phyloP scores from a whole-genome alignment of 23 tunicate genomes.

The Ascidia mentula region DNA sequence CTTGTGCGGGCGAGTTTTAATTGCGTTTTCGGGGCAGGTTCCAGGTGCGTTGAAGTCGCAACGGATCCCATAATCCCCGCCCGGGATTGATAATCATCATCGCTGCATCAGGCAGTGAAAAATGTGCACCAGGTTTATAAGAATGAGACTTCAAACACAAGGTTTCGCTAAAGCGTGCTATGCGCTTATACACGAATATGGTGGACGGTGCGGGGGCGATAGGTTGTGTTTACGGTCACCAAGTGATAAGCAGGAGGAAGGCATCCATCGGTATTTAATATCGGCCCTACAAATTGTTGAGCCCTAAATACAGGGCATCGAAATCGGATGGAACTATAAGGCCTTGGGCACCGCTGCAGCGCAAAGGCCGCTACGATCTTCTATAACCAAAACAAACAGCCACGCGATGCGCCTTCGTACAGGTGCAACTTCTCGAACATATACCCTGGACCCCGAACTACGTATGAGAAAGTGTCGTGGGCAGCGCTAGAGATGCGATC shows the following conservation, averaged over 20 bases:
- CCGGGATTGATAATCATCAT: neutral
- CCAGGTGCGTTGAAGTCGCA: slow-evolving; percentile 2
- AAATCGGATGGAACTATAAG: no score
- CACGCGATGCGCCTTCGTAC: neutral
- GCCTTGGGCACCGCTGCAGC: neutral
- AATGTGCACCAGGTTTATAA: no score
- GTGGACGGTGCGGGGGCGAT: neutral
- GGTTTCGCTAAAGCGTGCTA: no score
- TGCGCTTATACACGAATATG: no score
- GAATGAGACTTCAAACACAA: no score
- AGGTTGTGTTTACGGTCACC: neutral
- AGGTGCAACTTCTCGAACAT: neutral
- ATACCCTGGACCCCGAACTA: neutral
- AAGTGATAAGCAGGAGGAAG: neutral
- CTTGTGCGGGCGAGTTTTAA: neutral
- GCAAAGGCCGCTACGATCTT: neutral
- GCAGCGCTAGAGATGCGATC: no score
- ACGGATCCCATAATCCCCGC: neutral
- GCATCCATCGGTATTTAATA: neutral
- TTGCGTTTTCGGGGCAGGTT: neutral
- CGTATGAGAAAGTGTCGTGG: slow-evolving; percentile 1
- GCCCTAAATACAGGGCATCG: neutral
- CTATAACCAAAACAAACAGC: slow-evolving; percentile 6
- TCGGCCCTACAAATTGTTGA: neutral
- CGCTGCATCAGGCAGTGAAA: neutral